Conservation (phyloP, 2,888 invertebrate genomes). For the Andrena chrysosceles region DNA sequence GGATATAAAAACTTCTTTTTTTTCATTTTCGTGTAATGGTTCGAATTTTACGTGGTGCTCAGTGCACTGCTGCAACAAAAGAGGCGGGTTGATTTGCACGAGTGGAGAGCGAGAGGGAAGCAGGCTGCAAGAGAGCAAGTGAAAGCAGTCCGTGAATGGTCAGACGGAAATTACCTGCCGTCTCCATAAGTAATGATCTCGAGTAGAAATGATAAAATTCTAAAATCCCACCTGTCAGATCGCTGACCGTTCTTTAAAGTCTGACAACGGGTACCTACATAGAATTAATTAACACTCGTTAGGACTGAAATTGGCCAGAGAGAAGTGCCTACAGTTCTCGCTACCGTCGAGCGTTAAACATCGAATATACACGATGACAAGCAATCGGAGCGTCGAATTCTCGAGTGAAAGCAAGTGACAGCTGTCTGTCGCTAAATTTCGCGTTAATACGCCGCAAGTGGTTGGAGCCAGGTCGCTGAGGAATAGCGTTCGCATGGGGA, state of each 20-base stretch:
- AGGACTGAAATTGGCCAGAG: slow-evolving; percentile 31
- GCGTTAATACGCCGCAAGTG: slow-evolving; percentile 33
- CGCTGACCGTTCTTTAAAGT: not conserved
- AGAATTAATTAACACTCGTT: not conserved
- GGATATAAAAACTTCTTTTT: too few species aligned
- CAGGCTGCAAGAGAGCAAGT: too few species aligned
- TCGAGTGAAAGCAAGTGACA: slow-evolving; percentile 37
- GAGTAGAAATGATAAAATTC: not conserved
- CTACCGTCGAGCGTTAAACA: slow-evolving; percentile 33
- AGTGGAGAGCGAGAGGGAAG: too few species aligned
- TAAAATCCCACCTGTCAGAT: not conserved
- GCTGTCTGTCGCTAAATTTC: slow-evolving; percentile 48
- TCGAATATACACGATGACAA: slow-evolving; percentile 50
- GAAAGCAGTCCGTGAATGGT: too few species aligned
- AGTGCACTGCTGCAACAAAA: too few species aligned
- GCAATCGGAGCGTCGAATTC: slow-evolving; percentile 16
- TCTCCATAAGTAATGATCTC: not conserved
- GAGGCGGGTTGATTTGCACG: too few species aligned
- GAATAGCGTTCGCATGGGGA: not conserved
- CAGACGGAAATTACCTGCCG: too few species aligned
- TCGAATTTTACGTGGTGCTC: too few species aligned
- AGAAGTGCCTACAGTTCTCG: not conserved
- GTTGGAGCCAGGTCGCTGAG: slow-evolving; percentile 8
- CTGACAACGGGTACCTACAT: not conserved
- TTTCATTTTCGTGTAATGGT: too few species aligned